Conservation (phyloP, 2,113 vertebrate species). For the Chamaea fasciata region DNA sequence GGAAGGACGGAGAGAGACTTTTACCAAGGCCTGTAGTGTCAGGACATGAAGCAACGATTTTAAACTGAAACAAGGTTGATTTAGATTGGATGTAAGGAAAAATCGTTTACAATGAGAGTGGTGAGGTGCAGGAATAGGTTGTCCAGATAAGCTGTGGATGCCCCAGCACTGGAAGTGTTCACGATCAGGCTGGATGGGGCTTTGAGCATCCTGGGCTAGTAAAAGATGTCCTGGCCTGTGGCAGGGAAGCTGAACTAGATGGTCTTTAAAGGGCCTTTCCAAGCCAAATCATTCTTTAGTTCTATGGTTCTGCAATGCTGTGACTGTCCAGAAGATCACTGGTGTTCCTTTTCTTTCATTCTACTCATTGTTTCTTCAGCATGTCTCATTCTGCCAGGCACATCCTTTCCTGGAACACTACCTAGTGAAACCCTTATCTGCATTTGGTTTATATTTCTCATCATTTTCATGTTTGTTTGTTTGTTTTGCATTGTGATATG, state of each 20-base stretch:
- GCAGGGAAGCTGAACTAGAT: background rate
- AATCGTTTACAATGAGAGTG: accelerated
- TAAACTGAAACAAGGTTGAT: background rate
- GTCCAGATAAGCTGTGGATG: background rate
- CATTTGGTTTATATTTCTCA: background rate
- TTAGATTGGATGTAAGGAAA: background rate
- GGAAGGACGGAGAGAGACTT: background rate
- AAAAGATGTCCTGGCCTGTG: background rate
- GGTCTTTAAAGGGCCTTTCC: background rate
- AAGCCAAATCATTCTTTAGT: background rate
- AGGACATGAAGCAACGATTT: background rate
- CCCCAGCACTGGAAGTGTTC: background rate
- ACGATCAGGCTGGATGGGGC: background rate
- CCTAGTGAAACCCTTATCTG: background rate
- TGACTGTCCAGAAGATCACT: background rate
- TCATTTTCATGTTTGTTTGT: background rate
- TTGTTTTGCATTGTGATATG: background rate
- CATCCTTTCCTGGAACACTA: background rate
- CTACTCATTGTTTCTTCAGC: background rate
- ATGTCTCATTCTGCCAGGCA: background rate
- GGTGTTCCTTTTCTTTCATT: background rate
- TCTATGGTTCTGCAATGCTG: background rate
- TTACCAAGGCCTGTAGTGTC: background rate
- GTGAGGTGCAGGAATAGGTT: background rate
- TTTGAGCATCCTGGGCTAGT: background rate